These are phyloP conservation scores for Apamea crenata DNA, from an alignment of 2,888 invertebrate genomes.

Conservation along the genomic window DNA sequence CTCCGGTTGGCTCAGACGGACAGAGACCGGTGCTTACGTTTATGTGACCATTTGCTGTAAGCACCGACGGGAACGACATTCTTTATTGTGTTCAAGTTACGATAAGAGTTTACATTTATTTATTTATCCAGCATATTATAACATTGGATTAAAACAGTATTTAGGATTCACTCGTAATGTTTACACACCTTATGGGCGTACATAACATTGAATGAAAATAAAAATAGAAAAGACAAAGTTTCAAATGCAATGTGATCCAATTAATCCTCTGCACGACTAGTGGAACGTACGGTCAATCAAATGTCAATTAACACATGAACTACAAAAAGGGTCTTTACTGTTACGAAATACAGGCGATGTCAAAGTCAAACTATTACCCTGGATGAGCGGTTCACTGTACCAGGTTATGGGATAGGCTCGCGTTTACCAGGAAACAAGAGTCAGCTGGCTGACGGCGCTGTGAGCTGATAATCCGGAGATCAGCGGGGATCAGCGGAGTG, in stretches of 20 bases:
- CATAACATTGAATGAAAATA: background rate
- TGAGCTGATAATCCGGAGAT: slow-evolving; percentile 17
- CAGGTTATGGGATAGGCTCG: background rate
- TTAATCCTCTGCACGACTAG: background rate
- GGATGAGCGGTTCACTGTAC: background rate
- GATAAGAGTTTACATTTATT: background rate
- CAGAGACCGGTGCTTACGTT: too few relatives aligned
- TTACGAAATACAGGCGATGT: background rate
- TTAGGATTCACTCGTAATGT: background rate
- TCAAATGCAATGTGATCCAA: background rate
- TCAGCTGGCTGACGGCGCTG: background rate
- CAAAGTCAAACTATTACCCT: background rate
- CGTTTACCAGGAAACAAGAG: background rate
- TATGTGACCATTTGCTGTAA: too few relatives aligned
- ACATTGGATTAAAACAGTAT: background rate
- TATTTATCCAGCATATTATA: background rate
- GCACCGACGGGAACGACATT: background rate
- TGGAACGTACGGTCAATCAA: background rate
- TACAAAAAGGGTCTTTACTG: background rate
- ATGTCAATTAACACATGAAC: background rate
- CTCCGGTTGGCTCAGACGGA: too few relatives aligned
- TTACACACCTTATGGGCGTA: background rate
- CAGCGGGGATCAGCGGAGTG: background rate
- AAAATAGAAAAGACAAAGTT: background rate
- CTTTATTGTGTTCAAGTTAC: background rate